Evolutionary conservation across 2,113 vertebrate genomes (phyloP).

Genomic region (Colaptes auratus): DNA sequence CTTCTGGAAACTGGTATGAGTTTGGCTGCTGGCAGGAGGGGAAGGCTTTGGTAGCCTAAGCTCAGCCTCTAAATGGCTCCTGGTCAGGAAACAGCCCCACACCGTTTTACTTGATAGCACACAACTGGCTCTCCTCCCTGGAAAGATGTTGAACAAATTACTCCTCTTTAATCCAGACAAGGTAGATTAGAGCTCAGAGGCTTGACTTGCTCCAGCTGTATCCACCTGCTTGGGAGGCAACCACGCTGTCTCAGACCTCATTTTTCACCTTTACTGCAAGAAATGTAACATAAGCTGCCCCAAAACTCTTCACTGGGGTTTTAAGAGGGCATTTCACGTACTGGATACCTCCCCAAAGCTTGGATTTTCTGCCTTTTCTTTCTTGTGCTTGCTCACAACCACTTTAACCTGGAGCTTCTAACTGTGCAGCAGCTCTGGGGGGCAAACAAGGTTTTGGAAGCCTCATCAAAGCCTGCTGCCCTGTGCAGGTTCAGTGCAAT

Average conservation of each 20-base stretch:
- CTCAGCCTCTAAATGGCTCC: slow-evolving; percentile 35
- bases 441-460: not conserved
- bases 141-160: slow-evolving; percentile 70
- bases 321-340: not conserved
- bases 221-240: slow-evolving; percentile 44
- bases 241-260: not conserved
- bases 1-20: slow-evolving; percentile 17
- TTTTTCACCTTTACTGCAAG: not conserved
- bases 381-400: not conserved
- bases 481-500: not conserved
- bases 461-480: not conserved
- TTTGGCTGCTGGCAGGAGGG: slow-evolving; percentile 53
- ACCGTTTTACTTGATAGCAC: not conserved
- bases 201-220: slow-evolving; percentile 42
- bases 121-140: slow-evolving; percentile 43
- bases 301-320: not conserved
- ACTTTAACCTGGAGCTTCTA: not conserved
- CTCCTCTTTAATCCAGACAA: slow-evolving; percentile 74
- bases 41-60: slow-evolving; percentile 53
- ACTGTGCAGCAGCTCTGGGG: not conserved
- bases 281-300: not conserved
- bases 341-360: not conserved
- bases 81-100: slow-evolving; percentile 64
- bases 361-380: not conserved
- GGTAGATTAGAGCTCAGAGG: slow-evolving; percentile 60